phyloP scores from a whole-genome alignment of 2,113 vertebrate genomes.

The Oriolus oriolus region DNA sequence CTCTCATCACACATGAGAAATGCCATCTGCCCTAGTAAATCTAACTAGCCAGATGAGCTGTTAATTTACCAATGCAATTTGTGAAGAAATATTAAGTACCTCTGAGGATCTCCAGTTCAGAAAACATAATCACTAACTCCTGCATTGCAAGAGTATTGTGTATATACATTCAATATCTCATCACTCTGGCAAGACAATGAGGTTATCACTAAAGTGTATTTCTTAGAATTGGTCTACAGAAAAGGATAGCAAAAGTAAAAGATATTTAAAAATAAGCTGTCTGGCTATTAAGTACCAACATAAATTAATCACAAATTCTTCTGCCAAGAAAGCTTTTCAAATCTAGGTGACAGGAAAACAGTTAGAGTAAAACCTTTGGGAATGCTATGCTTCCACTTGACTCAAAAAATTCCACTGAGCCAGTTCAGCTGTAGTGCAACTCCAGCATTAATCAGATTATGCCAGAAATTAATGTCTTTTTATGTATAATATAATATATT shows the following conservation, averaged over 20 bases:
- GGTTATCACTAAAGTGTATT: neutral
- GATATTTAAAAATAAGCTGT: neutral
- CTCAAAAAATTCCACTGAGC: neutral
- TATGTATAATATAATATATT: neutral
- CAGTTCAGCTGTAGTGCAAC: neutral
- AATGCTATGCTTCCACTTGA: neutral
- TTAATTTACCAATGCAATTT: slow-evolving; percentile 19
- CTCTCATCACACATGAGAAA: neutral
- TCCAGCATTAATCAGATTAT: slow-evolving; percentile 10
- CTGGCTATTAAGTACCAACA: neutral
- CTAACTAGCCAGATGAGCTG: neutral
- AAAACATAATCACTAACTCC: neutral
- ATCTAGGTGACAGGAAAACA: slow-evolving; percentile 20
- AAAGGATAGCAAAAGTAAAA: neutral
- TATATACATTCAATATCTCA: neutral
- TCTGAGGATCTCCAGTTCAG: neutral
- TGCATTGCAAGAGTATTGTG: neutral
- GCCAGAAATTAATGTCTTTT: neutral
- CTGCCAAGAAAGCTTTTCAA: slow-evolving; percentile 3
- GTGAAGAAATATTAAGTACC: slow-evolving; percentile 22
- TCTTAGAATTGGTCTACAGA: neutral
- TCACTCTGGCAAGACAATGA: neutral
- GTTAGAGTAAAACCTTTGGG: neutral
- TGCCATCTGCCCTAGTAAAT: slow-evolving; percentile 48
- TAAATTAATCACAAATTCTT: slow-evolving; percentile 2